Conservation (phyloP, 2,797 vertebrate species). For the Pantherophis alleghaniensis region DNA sequence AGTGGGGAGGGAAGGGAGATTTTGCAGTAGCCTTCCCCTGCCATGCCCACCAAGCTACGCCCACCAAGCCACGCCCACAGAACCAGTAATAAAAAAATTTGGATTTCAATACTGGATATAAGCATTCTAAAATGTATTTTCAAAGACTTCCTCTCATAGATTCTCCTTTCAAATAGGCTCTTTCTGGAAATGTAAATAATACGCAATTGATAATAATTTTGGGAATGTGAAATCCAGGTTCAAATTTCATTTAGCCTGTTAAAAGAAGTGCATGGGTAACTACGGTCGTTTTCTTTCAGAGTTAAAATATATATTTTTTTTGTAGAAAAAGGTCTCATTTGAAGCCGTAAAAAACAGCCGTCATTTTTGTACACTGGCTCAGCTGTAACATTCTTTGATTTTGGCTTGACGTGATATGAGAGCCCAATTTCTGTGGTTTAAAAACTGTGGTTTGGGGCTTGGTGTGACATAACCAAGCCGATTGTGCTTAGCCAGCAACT, state of each 20-base stretch:
- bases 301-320: not conserved
- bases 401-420: not conserved
- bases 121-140: slow-evolving; percentile 11
- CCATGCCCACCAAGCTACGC: no score
- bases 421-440: not conserved
- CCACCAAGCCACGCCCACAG: no score
- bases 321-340: not conserved
- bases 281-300: not conserved
- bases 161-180: not conserved
- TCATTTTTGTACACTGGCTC: not conserved
- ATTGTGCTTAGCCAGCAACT: not conserved
- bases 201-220: not conserved
- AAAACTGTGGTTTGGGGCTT: not conserved
- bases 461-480: not conserved
- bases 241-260: not conserved
- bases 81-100: no score
- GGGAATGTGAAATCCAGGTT: not conserved
- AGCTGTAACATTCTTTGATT: not conserved
- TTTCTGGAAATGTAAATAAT: not conserved
- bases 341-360: not conserved
- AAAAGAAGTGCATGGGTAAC: not conserved
- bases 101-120: not conserved
- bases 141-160: not conserved
- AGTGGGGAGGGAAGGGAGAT: no score
- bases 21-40: no score